Base-by-base conservation (phyloP, 2,888 invertebrate genomes). In the Gastrophysa polygoni region DNA sequence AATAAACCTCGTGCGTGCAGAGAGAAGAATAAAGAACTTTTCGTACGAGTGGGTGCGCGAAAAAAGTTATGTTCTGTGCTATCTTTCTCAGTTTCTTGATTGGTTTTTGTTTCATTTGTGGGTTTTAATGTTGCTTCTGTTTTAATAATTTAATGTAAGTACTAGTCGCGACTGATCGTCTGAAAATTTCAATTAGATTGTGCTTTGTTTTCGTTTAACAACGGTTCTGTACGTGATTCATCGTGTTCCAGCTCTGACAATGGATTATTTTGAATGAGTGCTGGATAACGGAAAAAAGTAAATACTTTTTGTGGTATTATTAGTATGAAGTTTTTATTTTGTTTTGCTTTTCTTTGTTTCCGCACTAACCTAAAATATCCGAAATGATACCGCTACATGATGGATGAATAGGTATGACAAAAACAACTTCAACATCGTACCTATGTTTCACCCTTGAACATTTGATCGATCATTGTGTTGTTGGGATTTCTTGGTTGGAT, bases 241-340 rank as follows among this genome's bases (percentile, higher is more conserved):
- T 57, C 51, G 64, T 63, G 67, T 52, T 38, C 57, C 49, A 49
- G 52, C 57, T 61, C 24, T 57, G 47, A 67, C 66, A 66, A 57
- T 63, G 67, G 64, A 67, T 67, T 61, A 57, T 50, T 50, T 61
- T 57, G 59, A 59, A 54, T 57, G 54, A 57, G 57, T 57, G 59
- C 60, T 59, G 67, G 67, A 63, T 60, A 56, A 63, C 64, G 55
- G 63, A 63, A 64, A 64, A 64, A 67, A 67, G 67, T 67, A 67
- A 64, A 60, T 67, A 67, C 18, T 54, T 61, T 61, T 67, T 50
- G 49, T 64, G 50, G 28, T 48, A 57, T 48, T 56, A 17, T 55
- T 55, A 34, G 38, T 49, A 24, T 55, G 29, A 20, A 34, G 8
- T 52, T 32, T 43, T 57, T 54, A 51, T 49, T 55, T 58, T 61